Evolutionary conservation across 2,113 vertebrate species (phyloP).

Genomic region (Myiagra hebetior): DNA sequence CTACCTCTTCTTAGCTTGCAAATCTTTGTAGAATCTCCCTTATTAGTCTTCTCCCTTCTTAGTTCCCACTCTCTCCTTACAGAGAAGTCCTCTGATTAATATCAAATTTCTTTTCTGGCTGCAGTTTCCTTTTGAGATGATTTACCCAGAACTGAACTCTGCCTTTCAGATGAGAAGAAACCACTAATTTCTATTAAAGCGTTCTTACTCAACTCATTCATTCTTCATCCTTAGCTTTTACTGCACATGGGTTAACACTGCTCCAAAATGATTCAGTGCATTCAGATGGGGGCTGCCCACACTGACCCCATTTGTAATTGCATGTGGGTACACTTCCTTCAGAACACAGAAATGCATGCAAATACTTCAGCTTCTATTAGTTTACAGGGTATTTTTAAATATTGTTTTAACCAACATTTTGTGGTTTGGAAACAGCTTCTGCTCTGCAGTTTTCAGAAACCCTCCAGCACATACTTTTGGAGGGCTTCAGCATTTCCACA

Average conservation of each 20-base stretch:
- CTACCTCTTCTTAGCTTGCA: background rate
- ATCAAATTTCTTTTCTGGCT: background rate
- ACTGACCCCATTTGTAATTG: background rate
- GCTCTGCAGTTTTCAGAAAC: background rate
- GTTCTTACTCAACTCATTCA: background rate
- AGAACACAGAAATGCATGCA: background rate
- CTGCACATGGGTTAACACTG: background rate
- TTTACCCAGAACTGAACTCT: background rate
- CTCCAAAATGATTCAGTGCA: background rate
- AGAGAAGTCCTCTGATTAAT: background rate
- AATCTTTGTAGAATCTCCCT: background rate
- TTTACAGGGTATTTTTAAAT: background rate
- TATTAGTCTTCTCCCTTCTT: background rate
- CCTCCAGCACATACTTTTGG: background rate
- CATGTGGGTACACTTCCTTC: background rate
- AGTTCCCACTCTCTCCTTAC: background rate
- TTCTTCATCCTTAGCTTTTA: background rate
- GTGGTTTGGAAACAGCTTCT: conserved; percentile 2
- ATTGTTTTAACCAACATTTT: background rate
- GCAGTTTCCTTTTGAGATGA: background rate
- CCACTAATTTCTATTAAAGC: background rate
- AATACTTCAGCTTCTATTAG: background rate
- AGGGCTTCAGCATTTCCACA: background rate
- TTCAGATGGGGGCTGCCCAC: background rate
- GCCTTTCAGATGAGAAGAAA: background rate